These are phyloP conservation scores for Choloepus didactylus DNA, from an alignment of 2,797 vertebrate species.

Conservation along the genomic window DNA sequence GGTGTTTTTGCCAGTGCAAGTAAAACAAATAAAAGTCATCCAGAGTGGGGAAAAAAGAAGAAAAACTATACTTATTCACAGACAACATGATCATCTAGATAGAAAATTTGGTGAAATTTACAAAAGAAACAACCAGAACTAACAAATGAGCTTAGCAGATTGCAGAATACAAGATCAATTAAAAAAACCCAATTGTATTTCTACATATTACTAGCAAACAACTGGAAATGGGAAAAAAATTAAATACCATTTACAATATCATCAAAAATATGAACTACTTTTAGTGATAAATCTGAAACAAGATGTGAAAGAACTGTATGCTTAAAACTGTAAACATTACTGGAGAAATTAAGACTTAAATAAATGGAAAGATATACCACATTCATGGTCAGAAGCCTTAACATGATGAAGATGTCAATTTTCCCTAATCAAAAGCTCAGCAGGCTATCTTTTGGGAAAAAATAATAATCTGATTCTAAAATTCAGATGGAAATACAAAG, in stretches of 20 bases:
- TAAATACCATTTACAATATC: neutral
- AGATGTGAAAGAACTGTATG: neutral
- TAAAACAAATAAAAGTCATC: neutral
- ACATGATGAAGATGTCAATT: neutral
- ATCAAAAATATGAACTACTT: neutral
- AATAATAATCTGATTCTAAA: neutral
- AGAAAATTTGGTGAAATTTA: neutral
- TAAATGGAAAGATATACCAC: neutral
- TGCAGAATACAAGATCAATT: neutral
- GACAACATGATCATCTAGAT: neutral
- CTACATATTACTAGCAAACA: neutral
- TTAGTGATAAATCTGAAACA: neutral
- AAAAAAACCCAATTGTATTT: neutral
- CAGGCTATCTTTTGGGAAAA: neutral
- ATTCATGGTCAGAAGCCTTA: neutral
- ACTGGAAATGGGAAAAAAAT: neutral
- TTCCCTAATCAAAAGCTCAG: neutral
- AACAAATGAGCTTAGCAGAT: neutral
- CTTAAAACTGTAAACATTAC: neutral
- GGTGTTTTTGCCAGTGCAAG: neutral
- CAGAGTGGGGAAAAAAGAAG: neutral
- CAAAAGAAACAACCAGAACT: neutral
- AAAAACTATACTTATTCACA: neutral
- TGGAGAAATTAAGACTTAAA: constrained; percentile 48
- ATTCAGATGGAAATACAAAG: neutral